phyloP scores from a whole-genome alignment of 1,140 invertebrate genomes.

The Oncopodura yosiiana region DNA sequence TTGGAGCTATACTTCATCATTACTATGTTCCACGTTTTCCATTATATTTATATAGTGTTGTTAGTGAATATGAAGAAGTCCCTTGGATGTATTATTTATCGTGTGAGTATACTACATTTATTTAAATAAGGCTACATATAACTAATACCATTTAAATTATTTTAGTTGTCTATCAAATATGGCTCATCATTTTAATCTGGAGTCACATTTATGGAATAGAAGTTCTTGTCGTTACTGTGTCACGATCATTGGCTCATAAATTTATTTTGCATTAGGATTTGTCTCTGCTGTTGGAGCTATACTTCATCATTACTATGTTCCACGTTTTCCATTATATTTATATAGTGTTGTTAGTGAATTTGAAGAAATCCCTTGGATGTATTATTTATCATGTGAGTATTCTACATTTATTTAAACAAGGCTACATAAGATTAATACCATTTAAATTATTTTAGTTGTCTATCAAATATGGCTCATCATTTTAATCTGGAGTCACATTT shows the following conservation, averaged over 20 bases:
- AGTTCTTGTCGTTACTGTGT: neutral
- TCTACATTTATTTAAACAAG: no score
- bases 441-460: neutral
- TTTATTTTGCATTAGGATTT: neutral
- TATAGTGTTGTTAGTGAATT: neutral
- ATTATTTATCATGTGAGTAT: no score
- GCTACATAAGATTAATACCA: no score
- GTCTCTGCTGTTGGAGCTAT: neutral
- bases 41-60: neutral
- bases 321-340: neutral
- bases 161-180: conserved; percentile 1
- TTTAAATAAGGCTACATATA: no score
- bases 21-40: neutral
- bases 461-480: neutral
- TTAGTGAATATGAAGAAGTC: neutral
- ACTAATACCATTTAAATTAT: no score
- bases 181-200: neutral
- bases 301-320: neutral
- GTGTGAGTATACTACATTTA: no score
- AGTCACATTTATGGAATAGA: conserved; percentile 1
- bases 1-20: neutral
- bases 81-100: neutral
- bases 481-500: conserved; percentile 7
- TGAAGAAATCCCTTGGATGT: neutral
- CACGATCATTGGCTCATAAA: neutral